A percentile compares a stretch with the other conserved stretches of the same genome.
Evolutionary conservation across 2,113 vertebrate species (phyloP).

Genomic region (Catharus bicknelli): DNA sequence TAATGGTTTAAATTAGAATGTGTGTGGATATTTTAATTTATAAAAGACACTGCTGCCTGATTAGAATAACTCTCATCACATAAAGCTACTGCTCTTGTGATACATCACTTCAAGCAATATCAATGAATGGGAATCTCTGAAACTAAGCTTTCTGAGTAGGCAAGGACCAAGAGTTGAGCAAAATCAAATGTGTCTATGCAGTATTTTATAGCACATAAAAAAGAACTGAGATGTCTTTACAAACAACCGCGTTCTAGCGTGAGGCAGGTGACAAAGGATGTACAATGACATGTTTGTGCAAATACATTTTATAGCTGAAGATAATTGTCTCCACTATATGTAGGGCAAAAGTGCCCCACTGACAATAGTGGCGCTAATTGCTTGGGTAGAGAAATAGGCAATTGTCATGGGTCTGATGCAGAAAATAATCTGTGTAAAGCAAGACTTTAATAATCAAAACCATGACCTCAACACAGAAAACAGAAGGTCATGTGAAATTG

Average conservation of each 20-base stretch:
- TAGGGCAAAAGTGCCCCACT: neutral
- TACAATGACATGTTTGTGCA: constrained; percentile 17
- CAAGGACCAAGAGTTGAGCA: neutral
- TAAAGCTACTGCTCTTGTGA: constrained; percentile 5
- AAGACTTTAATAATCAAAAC: constrained; percentile 6
- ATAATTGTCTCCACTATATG: constrained; percentile 13
- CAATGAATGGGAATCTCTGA: neutral
- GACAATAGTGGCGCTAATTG: constrained; percentile 26
- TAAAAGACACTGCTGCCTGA: neutral
- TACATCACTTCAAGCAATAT: neutral
- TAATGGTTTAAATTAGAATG: constrained; percentile 78
- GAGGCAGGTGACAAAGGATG: neutral
- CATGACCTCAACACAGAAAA: neutral
- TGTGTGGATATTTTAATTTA: constrained; percentile 44
- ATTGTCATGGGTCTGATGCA: neutral
- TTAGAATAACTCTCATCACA: constrained; percentile 34
- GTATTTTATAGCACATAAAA: neutral
- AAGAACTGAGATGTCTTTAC: neutral
- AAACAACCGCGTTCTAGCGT: constrained; percentile 17
- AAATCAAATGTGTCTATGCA: neutral
- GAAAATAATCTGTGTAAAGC: neutral
- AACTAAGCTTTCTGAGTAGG: neutral
- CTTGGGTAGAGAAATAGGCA: neutral
- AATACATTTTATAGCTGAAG: neutral
- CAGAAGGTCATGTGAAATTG: neutral